Evolutionary conservation across 2,113 vertebrate species (phyloP).

Genomic region (Prolemur simus): DNA sequence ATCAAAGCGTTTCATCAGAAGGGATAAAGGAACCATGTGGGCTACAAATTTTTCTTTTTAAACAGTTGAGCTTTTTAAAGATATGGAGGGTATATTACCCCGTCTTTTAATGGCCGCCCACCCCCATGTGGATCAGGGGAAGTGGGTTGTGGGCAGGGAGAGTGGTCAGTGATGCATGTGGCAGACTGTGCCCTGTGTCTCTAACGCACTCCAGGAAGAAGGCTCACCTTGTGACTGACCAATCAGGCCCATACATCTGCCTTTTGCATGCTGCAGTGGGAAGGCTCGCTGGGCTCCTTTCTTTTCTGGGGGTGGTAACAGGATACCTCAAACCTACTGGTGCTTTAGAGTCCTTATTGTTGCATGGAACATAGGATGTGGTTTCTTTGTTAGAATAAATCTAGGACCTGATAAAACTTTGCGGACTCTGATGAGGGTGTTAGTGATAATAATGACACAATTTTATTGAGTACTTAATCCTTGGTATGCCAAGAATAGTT

Average conservation of each 20-base stretch:
- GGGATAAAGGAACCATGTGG: not conserved
- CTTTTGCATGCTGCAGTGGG: not conserved
- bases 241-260: not conserved
- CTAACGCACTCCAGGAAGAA: not conserved
- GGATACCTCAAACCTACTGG: not conserved
- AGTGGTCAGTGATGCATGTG: not conserved
- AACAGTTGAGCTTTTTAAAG: slow-evolving; percentile 9
- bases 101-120: not conserved
- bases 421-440: not conserved
- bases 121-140: not conserved
- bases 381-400: slow-evolving; percentile 47
- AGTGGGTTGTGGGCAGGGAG: not conserved
- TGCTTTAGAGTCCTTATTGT: not conserved
- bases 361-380: not conserved
- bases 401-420: not conserved
- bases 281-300: not conserved
- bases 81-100: not conserved
- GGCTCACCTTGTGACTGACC: not conserved
- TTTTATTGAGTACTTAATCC: not conserved
- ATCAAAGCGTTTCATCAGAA: not conserved
- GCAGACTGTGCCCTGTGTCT: not conserved
- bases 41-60: not conserved
- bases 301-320: not conserved
- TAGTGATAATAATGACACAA: not conserved
- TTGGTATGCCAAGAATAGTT: not conserved